Base-by-base conservation (phyloP, 2,888 invertebrate genomes). In the Cosmorhoe ocellata region DNA sequence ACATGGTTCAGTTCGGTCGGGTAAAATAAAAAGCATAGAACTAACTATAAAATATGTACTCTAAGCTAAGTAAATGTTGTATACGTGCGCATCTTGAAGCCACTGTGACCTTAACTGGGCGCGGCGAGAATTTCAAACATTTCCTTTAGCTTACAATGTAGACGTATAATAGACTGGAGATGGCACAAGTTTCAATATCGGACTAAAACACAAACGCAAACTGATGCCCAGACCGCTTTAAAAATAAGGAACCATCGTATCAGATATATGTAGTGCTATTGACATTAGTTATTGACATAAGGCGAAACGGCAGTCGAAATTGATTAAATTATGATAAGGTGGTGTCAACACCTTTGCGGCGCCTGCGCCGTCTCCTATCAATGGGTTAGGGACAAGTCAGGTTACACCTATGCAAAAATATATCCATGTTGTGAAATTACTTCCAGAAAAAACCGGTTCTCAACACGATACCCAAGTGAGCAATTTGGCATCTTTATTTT, bases 291-390 rank as follows among this genome's bases (percentile, higher is more conserved):
- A 83, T 90, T 88, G 81, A 84, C 87, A 69, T 76, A 89, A 76
- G 85, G 81, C 87, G 79, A 88, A 88, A 86, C 90, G 90, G 89
- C 88, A 89, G 88, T 87, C 88, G 71, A 81, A 81, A 82, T 79
- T 80, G 88, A 88, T 88, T 88, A 88, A 74, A 73, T 59, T 62
- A 62, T 65, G 87, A 88, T 87, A 88, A 86, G 74, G 68, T 59
- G 69, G 62, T 78, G 84, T 84, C 79, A 85, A 84, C 77, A 85
- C 73, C 74, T 77, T 65, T 66, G 67, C 74, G 88, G 84, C 86
- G 85, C 86, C 85, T 75, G 72, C 61, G 69, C 69, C 12, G 37
- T 63, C 64, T 61, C 66, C 79, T 84, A 86, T 87, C 81, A 76
- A 79, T 74, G 74, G 69, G 57, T 74, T 80, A 78, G 74, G 76